Base-by-base conservation (phyloP, 2,888 invertebrate genomes). In the Agriopis leucophaearia region DNA sequence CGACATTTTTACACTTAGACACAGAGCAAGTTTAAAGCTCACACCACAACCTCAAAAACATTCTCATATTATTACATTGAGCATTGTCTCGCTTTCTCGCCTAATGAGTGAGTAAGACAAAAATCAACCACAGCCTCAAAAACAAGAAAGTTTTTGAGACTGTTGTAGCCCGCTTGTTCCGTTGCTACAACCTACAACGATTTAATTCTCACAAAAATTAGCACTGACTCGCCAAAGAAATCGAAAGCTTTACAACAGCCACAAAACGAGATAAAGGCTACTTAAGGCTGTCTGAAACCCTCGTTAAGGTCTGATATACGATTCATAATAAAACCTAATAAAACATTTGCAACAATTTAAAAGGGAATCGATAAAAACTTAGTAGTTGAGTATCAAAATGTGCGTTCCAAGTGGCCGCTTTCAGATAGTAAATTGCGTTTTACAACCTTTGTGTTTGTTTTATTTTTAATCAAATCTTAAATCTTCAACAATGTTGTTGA, bases 331-430 rank as follows among this genome's bases (percentile, higher is more conserved):
- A 92, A 92, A 90, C 76, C 77, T 84, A 92, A 92, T 91, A 92
- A 93, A 92, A 91, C 86, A 91, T 90, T 92, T 77, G 93, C 92
- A 92, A 92, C 92, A 91, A 88, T 90, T 91, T 92, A 91, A 92
- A 91, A 88, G 85, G 79, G 87, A 87, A 89, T 88, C 91, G 88
- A 90, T 90, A 92, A 90, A 88, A 88, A 85, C 84, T 81, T 85
- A 86, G 88, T 88, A 88, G 86, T 82, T 78, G 82, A 88, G 84
- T 88, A 90, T 90, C 88, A 87, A 88, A 88, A 88, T 84, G 81
- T 84, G 83, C 83, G 80, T 74, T 74, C 80, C 82, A 83, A 86
- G 84, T 82, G 81, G 81, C 80, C 80, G 78, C 81, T 83, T 86
- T 83, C 84, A 86, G 87, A 91, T 90, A 90, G 90, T 91, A 90